Conservation (phyloP, 2,888 invertebrate species). For the Apoda limacodes region DNA sequence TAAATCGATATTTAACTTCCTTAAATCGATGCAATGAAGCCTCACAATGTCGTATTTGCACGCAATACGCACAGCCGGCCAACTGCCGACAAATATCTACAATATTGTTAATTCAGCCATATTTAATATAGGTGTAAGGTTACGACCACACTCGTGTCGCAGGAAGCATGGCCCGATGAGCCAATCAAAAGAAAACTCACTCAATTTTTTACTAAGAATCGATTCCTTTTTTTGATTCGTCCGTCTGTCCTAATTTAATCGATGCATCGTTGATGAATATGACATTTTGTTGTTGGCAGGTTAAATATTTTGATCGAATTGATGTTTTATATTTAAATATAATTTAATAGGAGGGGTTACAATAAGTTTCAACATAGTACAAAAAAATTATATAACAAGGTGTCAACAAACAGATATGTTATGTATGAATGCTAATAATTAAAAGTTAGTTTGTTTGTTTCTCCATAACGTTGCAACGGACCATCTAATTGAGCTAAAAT, state of each 20-base stretch:
- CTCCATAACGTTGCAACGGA: too few species aligned
- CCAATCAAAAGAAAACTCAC: slow-evolving; percentile 57
- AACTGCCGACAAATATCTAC: slow-evolving; percentile 49
- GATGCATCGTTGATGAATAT: too few species aligned
- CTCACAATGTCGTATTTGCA: slow-evolving; percentile 58
- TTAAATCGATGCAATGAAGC: slow-evolving; percentile 54
- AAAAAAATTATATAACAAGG: too few species aligned
- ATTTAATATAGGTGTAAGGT: slow-evolving; percentile 60
- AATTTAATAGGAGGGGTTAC: slow-evolving; percentile 1
- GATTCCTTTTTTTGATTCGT: slow-evolving; percentile 38
- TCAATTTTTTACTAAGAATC: slow-evolving; percentile 42
- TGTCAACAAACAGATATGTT: too few species aligned
- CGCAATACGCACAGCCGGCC: slow-evolving; percentile 48
- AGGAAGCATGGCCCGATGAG: slow-evolving; percentile 63
- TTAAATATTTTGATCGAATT: background rate
- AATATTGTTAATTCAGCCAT: slow-evolving; percentile 66
- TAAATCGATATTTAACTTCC: slow-evolving; percentile 51
- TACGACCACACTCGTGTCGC: slow-evolving; percentile 65
- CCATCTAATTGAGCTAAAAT: too few species aligned
- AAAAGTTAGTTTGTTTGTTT: too few species aligned
- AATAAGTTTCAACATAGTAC: too few species aligned
- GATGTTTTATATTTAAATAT: background rate
- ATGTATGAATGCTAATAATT: too few species aligned
- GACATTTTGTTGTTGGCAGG: too few species aligned
- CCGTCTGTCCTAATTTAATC: slow-evolving; percentile 22